Evolutionary conservation across 2,888 invertebrate genomes (phyloP).

Genomic region (Drosophila pseudotalamancana): DNA sequence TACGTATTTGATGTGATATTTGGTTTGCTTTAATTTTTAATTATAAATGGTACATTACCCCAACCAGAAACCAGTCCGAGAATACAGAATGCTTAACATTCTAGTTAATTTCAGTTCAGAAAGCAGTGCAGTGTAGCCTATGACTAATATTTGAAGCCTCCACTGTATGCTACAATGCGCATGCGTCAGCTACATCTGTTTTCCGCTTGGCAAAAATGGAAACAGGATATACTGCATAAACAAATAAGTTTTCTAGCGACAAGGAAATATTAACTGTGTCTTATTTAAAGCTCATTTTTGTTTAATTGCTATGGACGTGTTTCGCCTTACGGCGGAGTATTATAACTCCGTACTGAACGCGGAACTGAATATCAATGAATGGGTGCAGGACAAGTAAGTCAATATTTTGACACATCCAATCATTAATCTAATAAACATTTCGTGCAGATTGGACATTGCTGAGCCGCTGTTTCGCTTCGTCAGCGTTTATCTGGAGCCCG

Average conservation of each 20-base stretch:
- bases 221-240: constrained; percentile 6
- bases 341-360: constrained; percentile 42
- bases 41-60: too few relatives aligned
- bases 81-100: too few relatives aligned
- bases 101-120: too few relatives aligned
- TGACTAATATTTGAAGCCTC: constrained; percentile 3
- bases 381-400: constrained; percentile 63
- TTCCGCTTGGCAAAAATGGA: background rate
- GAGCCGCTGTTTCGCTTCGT: constrained; percentile 51
- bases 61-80: too few relatives aligned
- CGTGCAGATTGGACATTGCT: constrained; percentile 40
- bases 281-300: background rate
- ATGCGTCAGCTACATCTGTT: constrained; percentile 50
- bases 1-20: too few relatives aligned
- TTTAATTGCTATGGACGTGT: constrained; percentile 24
- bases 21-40: background rate
- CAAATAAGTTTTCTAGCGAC: background rate
- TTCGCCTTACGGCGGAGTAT: constrained; percentile 18
- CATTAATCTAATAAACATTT: background rate
- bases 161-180: constrained; percentile 18
- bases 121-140: background rate
- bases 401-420: background rate
- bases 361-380: constrained; percentile 63
- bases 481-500: constrained; percentile 56
- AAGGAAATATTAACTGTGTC: background rate